Base-by-base conservation (phyloP, 2,113 vertebrate species). In the Phaethon lepturus region DNA sequence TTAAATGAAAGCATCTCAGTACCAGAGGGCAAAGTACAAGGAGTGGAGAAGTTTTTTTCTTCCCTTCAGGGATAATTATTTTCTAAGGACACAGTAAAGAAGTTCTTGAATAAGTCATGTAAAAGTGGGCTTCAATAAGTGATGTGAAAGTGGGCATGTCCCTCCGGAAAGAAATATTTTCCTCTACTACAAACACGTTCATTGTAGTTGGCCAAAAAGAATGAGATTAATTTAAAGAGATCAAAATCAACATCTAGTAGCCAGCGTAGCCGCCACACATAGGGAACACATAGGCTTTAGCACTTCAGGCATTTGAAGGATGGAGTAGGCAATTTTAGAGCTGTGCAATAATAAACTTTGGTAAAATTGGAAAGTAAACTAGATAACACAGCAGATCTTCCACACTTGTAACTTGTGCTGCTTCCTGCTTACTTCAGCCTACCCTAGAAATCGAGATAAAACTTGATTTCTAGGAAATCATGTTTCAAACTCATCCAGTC, bases 1-100 rank as follows among this genome's bases (percentile, higher is more conserved):
- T 67, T 76, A 86, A 94, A 97, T 76, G 66, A 91, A 93, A 94
- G n/a, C 7, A 47, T 67, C 50, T 85, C 45, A 59, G 45, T 52
- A 90, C 74, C 58, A 83, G 71, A 76, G 89, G 82, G 90, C 22
- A 60, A 55, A 90, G 45, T 33, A 87, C 74, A 87, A 64, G 73
- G 35, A 93, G 22, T 52, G 28, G 85, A 82, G 52, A 75, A 0
- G 11, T 26, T 82, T 62, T 87, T 78, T 83, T 25, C 13, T 89
- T 66, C 60, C 22, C 29, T 80, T 71, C 45, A n/a, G 77, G 47
- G 35, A 68, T 45, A 75, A 69, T 88, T 95, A n/a, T 69, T 87
- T 95, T 93, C 38, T 69, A 78, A 91, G 25, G 26, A 62, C n/a
- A 66, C 26, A 62, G 26, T 47, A 79, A 93, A 87, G 40, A 72